Evolutionary conservation across 2,113 vertebrate species (phyloP).

Genomic region (Oxyruncus cristatus): DNA sequence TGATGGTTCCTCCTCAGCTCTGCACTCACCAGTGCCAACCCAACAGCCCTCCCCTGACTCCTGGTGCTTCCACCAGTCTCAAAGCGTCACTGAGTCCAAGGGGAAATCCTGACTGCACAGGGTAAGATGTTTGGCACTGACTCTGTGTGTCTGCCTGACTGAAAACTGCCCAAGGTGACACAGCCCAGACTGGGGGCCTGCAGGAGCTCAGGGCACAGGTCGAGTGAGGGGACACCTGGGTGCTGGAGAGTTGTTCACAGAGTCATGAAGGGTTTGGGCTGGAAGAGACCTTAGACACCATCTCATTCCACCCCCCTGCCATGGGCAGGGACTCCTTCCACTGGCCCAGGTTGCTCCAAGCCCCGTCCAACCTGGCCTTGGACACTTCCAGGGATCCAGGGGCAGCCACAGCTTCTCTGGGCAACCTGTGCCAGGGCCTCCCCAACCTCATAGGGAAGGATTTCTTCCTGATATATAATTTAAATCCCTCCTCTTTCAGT

Average conservation of each 20-base stretch:
- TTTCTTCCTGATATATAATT: not conserved
- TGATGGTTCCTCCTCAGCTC: not conserved
- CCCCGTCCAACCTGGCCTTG: fast-evolving
- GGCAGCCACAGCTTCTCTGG: not conserved
- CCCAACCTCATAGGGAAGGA: fast-evolving
- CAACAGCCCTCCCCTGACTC: not conserved
- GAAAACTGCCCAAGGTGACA: not conserved
- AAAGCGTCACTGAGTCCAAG: not conserved
- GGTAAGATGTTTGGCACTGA: not conserved
- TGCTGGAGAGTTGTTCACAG: not conserved
- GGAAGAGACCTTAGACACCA: not conserved
- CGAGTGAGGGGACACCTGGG: not conserved
- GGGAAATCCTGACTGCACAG: not conserved
- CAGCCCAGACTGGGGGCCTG: not conserved
- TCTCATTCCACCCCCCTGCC: not conserved
- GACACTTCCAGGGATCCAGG: not conserved
- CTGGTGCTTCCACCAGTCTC: not conserved
- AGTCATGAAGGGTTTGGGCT: not conserved
- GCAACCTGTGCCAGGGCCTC: not conserved
- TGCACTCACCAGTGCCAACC: not conserved
- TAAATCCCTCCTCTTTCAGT: not conserved
- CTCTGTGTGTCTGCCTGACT: not conserved
- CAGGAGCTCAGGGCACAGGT: not conserved
- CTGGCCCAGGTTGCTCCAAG: fast-evolving
- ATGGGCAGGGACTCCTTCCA: not conserved